Evolutionary conservation across 1,140 invertebrate species (phyloP), one percentile per base, ranked within the genome.

Genomic region (Metaphire vulgaris): DNA sequence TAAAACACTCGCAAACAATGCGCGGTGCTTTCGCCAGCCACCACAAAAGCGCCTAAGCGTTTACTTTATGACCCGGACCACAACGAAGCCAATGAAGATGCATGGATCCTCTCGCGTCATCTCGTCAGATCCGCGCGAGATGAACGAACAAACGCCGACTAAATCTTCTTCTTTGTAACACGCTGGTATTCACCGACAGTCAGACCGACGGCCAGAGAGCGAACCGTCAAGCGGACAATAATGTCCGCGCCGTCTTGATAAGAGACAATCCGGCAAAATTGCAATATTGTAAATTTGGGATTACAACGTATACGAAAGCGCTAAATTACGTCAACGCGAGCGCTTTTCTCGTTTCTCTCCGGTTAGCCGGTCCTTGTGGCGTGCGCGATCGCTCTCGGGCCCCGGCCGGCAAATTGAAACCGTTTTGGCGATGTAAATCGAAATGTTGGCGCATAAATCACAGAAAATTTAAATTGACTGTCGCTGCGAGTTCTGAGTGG

Each of bases 401-500:
- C 6, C 41, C 21, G 41, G 41, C 41, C 6, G 41, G 6, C 41
- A 56, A 56, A 56, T 56, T 56, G 41, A 56, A 56, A 56, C 41
- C 41, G 21, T 56, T 56, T 56, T 56, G 41, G 41, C 41, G 41
- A 56, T 56, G 41, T 56, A 56, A 56, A 56, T 56, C 41, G 6
- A 56, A 56, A 56, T 56, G 6, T 56, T 6, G 6, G 41, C 41
- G 21, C 6, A 56, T 56, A 56, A 56, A 56, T 56, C 41, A 56
- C 41, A 56, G 41, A 56, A 56, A 56, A 56, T 56, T 56, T 56
- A 56, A 56, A 56, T 56, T 56, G 41, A 56, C 41, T 56, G 41
- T 56, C 41, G 41, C 41, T 6, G 41, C 41, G 21, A 56, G 41
- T 56, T 56, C 41, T 56, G 21, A 56, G 41, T 56, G 41, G 41